Percentiles rank a stretch among this genome's conserved stretches.
Evolutionary conservation across 2,797 vertebrate genomes (phyloP).

Genomic region (Myripristis murdjan): DNA sequence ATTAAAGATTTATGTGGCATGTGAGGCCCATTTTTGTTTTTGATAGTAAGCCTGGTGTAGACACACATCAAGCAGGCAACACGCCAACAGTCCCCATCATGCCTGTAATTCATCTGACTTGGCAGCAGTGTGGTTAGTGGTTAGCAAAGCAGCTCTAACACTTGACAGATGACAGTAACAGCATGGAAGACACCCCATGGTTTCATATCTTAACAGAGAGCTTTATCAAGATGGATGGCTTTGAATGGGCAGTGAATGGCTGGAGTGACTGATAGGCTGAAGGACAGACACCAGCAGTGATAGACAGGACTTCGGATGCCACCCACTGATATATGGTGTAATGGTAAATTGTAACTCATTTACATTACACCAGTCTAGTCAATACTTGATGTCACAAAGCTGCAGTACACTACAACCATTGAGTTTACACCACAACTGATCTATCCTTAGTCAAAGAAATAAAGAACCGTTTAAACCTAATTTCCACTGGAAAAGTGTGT

Average conservation of each 20-base stretch:
- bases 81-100: neutral
- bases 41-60: neutral
- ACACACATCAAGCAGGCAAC: neutral
- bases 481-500: too few species aligned
- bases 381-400: neutral
- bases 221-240: conserved; percentile 80
- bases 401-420: neutral
- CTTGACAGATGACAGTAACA: conserved; percentile 78
- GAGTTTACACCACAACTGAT: conserved; percentile 13
- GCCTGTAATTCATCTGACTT: neutral
- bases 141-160: conserved; percentile 23
- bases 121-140: conserved; percentile 18
- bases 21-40: conserved; percentile 5
- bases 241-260: conserved; percentile 64
- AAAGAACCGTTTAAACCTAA: too few species aligned
- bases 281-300: conserved; percentile 67
- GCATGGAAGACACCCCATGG: conserved; percentile 75
- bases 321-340: conserved; percentile 30
- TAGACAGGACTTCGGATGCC: conserved; percentile 52
- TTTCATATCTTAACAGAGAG: conserved; percentile 70
- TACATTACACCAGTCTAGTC: conserved; percentile 14
- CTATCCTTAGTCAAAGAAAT: conserved; percentile 10
- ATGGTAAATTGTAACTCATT: conserved; percentile 36
- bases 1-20: conserved; percentile 30
- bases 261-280: conserved; percentile 70